Evolutionary conservation across 1,140 invertebrate genomes (phyloP).

Genomic region (Lordiphosa mommai): DNA sequence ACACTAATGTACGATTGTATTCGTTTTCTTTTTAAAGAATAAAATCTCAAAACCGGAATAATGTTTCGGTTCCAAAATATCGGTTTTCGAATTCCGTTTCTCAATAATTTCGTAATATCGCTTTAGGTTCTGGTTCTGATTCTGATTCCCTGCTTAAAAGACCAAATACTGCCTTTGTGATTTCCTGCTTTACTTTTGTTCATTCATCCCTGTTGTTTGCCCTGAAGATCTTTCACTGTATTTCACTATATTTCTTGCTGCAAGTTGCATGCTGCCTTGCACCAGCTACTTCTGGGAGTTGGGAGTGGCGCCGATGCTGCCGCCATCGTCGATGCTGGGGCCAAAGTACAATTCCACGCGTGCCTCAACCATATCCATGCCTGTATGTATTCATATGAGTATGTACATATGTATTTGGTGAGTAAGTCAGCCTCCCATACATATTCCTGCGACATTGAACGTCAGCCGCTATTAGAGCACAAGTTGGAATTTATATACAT

Average conservation of each 20-base stretch:
- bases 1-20: no score
- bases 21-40: no score
- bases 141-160: no score
- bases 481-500: constrained; percentile 7
- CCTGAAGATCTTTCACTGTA: constrained; percentile 2
- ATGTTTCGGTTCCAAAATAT: no score
- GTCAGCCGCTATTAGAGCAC: constrained; percentile 9
- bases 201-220: background rate
- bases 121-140: no score
- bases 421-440: constrained; percentile 3
- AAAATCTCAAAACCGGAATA: no score
- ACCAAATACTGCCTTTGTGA: no score
- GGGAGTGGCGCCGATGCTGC: constrained; percentile 35
- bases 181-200: background rate
- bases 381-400: background rate
- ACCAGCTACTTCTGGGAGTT: constrained; percentile 26
- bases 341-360: constrained; percentile 58
- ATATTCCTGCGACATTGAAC: constrained; percentile 25
- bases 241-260: constrained; percentile 34
- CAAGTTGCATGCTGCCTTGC: constrained; percentile 22
- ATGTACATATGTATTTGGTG: constrained; percentile 15
- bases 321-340: constrained; percentile 26
- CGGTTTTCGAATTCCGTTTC: no score
- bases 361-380: background rate
- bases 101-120: no score